phyloP scores from a whole-genome alignment of 2,888 invertebrate species.

The Drosophila nr. medialis region DNA sequence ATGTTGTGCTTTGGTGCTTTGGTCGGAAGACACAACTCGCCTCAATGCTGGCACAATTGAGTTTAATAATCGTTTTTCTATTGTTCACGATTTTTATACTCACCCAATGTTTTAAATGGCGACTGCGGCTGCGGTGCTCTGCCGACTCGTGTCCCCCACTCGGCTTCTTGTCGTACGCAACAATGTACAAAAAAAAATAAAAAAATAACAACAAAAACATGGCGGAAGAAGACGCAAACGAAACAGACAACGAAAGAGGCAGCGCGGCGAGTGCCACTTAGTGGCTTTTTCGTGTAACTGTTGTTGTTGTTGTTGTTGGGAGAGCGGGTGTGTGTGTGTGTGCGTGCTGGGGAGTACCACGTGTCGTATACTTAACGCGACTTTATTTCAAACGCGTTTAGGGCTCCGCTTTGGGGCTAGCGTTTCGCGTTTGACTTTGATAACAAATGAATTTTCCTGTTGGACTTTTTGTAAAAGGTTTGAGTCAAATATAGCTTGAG shows the following conservation, averaged over 20 bases:
- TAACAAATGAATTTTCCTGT: slow-evolving; percentile 44
- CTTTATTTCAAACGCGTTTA: slow-evolving; percentile 68
- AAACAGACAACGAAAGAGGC: slow-evolving; percentile 70
- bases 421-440: slow-evolving; percentile 10
- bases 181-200: slow-evolving; percentile 25
- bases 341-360: slow-evolving; percentile 61
- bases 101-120: slow-evolving; percentile 63
- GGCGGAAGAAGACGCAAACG: slow-evolving; percentile 78
- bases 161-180: slow-evolving; percentile 46
- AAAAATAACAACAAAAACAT: slow-evolving; percentile 54
- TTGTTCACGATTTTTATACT: slow-evolving; percentile 85
- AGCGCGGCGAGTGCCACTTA: slow-evolving; percentile 28
- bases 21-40: slow-evolving; percentile 76
- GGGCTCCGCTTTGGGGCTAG: slow-evolving; percentile 8
- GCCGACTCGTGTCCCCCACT: slow-evolving; percentile 22
- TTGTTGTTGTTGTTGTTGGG: slow-evolving; percentile 15
- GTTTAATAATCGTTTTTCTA: slow-evolving; percentile 85
- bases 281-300: slow-evolving; percentile 4
- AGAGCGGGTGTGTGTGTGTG: slow-evolving; percentile 23
- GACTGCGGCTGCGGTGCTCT: slow-evolving; percentile 14
- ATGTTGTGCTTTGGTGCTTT: slow-evolving; percentile 4
- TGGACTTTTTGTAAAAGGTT: slow-evolving; percentile 27
- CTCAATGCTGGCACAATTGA: slow-evolving; percentile 83
- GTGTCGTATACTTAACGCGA: slow-evolving; percentile 75
- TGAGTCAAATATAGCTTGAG: slow-evolving; percentile 11